These are phyloP conservation scores for Bhutanitis thaidina DNA, from an alignment of 2,888 invertebrate genomes.

Conservation along the genomic window DNA sequence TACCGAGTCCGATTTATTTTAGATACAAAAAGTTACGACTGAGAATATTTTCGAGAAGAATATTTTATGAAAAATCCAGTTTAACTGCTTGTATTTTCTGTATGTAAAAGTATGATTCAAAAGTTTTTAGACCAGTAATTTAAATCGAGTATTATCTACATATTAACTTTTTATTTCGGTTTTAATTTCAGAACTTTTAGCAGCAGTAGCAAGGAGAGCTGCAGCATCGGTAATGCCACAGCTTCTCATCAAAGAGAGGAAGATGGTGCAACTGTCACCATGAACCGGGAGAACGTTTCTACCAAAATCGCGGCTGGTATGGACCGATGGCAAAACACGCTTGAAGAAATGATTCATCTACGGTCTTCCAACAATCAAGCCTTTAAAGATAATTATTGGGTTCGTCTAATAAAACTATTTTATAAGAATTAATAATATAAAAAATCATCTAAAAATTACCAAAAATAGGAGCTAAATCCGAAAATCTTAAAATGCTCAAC, in stretches of 20 bases:
- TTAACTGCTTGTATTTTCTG: too few relatives aligned
- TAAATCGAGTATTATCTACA: too few relatives aligned
- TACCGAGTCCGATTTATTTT: constrained; percentile 8
- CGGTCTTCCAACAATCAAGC: constrained; percentile 72
- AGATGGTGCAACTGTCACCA: constrained; percentile 41
- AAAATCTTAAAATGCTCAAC: too few relatives aligned
- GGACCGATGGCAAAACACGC: constrained; percentile 74
- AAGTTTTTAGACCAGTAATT: too few relatives aligned
- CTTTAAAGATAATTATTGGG: constrained; percentile 82
- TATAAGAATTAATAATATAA: too few relatives aligned
- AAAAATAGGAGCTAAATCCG: too few relatives aligned
- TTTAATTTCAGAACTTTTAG: constrained; percentile 50
- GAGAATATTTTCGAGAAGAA: neutral
- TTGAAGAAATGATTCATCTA: constrained; percentile 71
- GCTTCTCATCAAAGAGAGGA: constrained; percentile 33
- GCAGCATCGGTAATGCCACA: constrained; percentile 28
- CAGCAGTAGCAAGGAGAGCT: constrained; percentile 44
- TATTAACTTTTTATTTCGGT: neutral
- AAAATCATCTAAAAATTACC: too few relatives aligned
- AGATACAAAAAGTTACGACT: neutral
- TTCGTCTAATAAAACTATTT: constrained; percentile 38
- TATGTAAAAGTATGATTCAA: too few relatives aligned
- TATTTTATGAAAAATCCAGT: too few relatives aligned
- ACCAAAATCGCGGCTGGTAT: constrained; percentile 70
- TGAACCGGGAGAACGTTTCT: constrained; percentile 69